These are phyloP conservation scores for Kryptolebias marmoratus DNA, from an alignment of 2,113 vertebrate species.

Conservation along the genomic window DNA sequence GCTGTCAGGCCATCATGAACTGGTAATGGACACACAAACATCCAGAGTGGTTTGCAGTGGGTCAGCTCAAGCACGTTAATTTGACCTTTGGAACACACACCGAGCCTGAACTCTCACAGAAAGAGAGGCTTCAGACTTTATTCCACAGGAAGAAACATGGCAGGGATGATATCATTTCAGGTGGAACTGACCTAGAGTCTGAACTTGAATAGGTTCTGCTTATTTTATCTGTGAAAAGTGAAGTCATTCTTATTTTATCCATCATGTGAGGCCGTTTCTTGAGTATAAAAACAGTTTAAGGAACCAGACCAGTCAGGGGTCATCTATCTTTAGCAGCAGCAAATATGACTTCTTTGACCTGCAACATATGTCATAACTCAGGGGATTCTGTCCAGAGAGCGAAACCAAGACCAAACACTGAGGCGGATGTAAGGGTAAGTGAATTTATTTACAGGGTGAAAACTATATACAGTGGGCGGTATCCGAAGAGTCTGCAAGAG, in stretches of 20 bases:
- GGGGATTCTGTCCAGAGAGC: too few species aligned
- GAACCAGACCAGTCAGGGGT: conserved; percentile 38
- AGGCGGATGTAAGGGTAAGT: too few species aligned
- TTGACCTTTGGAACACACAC: conserved; percentile 22
- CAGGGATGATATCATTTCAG: not conserved
- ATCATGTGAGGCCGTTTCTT: conserved; percentile 31
- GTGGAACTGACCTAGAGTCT: not conserved
- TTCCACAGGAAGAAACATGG: conserved; percentile 19
- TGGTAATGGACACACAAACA: conserved; percentile 6
- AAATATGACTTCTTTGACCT: conserved; percentile 26
- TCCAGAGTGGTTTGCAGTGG: not conserved
- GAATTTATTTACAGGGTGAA: too few species aligned
- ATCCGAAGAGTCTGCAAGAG: too few species aligned
- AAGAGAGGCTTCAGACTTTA: conserved; percentile 8
- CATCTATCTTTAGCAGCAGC: conserved; percentile 46
- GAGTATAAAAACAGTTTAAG: conserved; percentile 4
- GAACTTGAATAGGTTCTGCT: not conserved
- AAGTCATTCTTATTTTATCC: not conserved
- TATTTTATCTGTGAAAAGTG: not conserved
- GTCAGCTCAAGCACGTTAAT: not conserved
- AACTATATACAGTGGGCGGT: too few species aligned
- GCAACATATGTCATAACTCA: not conserved
- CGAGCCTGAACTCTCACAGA: conserved; percentile 30
- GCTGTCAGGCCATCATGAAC: conserved; percentile 29
- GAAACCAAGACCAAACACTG: too few species aligned